Conservation (phyloP, 2,888 invertebrate genomes). For the Trissolcus japonicus region DNA sequence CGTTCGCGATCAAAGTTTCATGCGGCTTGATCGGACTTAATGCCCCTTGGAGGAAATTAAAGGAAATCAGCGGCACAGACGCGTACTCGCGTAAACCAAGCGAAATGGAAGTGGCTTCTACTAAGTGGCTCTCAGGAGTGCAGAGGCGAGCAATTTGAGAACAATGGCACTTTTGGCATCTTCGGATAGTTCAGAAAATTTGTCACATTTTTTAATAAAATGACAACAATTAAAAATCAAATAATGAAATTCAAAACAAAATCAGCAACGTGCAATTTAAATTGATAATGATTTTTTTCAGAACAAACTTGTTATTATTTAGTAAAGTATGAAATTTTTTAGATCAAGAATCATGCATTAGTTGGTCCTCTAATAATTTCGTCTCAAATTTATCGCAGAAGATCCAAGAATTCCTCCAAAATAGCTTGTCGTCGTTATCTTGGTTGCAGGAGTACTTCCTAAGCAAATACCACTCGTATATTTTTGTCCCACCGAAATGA, state of each 20-base stretch:
- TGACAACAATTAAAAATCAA: no score
- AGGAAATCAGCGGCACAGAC: constrained; percentile 49
- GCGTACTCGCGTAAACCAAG: constrained; percentile 43
- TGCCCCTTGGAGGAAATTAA: constrained; percentile 39
- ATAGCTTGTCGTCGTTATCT: constrained; percentile 27
- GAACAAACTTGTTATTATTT: no score
- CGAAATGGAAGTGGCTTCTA: constrained; percentile 31
- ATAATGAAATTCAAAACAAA: no score
- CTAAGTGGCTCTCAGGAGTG: constrained; percentile 27
- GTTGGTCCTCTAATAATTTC: constrained; percentile 12
- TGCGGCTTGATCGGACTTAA: constrained; percentile 25
- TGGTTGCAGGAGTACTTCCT: constrained; percentile 16
- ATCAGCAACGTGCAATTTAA: no score
- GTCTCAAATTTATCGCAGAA: constrained; percentile 26
- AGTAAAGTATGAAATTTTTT: no score
- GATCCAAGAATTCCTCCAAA: constrained; percentile 12
- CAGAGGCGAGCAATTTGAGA: not conserved
- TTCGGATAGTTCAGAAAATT: no score
- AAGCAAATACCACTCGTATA: constrained; percentile 26
- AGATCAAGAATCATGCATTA: no score
- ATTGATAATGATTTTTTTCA: no score
- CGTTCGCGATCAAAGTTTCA: constrained; percentile 42
- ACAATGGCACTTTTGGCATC: not conserved
- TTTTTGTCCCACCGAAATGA: constrained; percentile 34
- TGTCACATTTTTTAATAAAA: no score